phyloP scores from a whole-genome alignment of 2,888 invertebrate species.

The Sylvicola cinctus region DNA sequence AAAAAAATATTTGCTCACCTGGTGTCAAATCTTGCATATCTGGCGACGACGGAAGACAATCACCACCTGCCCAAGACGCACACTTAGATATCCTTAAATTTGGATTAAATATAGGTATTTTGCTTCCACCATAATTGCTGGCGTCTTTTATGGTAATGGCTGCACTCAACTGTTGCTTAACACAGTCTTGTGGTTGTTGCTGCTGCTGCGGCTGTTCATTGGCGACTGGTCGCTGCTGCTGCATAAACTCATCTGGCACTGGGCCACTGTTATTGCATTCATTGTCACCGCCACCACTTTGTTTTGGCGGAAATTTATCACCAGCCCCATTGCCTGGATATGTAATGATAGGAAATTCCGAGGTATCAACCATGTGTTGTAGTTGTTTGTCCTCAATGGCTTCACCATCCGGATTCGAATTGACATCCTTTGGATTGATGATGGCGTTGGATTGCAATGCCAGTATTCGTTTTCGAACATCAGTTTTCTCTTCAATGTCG shows the following conservation, averaged over 20 bases:
- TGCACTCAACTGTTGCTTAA: neutral
- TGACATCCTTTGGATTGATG: too few relatives aligned
- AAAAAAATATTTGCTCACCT: conserved; percentile 19
- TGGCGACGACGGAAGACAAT: conserved; percentile 13
- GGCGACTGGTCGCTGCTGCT: conserved; percentile 5
- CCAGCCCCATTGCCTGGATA: too few relatives aligned
- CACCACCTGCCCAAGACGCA: conserved; percentile 45
- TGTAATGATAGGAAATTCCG: too few relatives aligned
- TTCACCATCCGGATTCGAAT: too few relatives aligned
- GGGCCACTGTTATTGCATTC: too few relatives aligned
- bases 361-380: too few relatives aligned
- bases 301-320: too few relatives aligned
- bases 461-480: too few relatives aligned
- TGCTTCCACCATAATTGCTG: conserved; percentile 23
- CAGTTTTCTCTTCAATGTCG: too few relatives aligned
- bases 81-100: conserved; percentile 42
- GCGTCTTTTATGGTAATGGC: neutral
- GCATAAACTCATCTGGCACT: conserved; percentile 2
- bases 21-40: conserved; percentile 32
- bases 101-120: conserved; percentile 38
- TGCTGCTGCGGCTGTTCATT: conserved; percentile 4
- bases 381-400: too few relatives aligned
- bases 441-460: too few relatives aligned
- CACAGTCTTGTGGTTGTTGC: conserved; percentile 2
- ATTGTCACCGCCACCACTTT: too few relatives aligned